Evolutionary conservation across 2,113 vertebrate genomes (phyloP).

Genomic region (Buteo buteo): DNA sequence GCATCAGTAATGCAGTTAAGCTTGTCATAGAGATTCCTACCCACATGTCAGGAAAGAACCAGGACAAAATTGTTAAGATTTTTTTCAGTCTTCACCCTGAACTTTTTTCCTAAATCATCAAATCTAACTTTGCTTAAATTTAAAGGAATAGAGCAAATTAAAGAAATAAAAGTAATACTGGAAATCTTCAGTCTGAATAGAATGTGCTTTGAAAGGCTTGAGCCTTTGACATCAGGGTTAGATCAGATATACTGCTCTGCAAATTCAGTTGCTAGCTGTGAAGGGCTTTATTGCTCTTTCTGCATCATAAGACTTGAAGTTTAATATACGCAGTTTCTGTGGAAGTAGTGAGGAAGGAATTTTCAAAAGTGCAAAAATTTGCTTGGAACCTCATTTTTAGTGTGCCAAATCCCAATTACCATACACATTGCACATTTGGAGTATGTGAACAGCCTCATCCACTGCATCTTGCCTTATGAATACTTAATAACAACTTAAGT

Average conservation of each 20-base stretch:
- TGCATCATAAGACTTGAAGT: neutral
- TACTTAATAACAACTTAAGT: constrained; percentile 5
- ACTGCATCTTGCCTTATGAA: constrained; percentile 15
- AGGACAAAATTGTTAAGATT: neutral
- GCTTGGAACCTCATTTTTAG: neutral
- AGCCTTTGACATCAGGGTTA: neutral
- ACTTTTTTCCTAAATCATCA: neutral
- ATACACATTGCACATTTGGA: neutral
- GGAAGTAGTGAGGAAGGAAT: neutral
- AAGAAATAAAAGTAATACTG: neutral
- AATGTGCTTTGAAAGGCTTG: neutral
- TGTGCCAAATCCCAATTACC: neutral
- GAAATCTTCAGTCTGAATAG: neutral
- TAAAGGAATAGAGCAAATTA: neutral
- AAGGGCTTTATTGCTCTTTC: neutral
- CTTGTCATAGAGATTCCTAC: neutral
- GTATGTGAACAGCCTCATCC: neutral
- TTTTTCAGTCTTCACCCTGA: neutral
- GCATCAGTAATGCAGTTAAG: constrained; percentile 12
- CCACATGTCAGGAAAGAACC: neutral
- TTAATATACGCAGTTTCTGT: neutral
- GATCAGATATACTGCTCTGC: neutral
- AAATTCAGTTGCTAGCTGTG: neutral
- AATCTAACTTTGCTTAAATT: neutral
- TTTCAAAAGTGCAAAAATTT: neutral